Evolutionary conservation across 1,140 invertebrate species (phyloP), one percentile per base, ranked within the genome.

Genomic region (Procambarus virginalis): DNA sequence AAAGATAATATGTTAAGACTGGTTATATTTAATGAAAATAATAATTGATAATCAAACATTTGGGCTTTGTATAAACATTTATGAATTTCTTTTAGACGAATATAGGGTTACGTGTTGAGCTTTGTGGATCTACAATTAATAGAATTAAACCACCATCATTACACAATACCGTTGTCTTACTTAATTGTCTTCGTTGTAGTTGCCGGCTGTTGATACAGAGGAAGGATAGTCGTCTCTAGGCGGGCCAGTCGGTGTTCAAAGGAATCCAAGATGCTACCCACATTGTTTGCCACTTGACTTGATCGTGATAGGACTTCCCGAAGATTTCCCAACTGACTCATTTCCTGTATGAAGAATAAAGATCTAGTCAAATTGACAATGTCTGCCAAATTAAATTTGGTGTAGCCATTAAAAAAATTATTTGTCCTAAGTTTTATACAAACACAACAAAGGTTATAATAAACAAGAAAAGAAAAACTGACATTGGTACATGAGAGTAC

Each of bases 171-270:
- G 20, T 34, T 3, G 68, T 2, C 92, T 94, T 96, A 98, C 98
- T 99, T 92, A 98, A 96, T 94, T 99, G 98, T 92, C 97, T 96
- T 90, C 96, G 95, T 93, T 99, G 97, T 22, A 99, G 93, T 97
- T 97, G 90, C 98, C 98, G 51, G 98, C 93, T 99, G 97, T 94
- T 98, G 97, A 93, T 99, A 99, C 82, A 99, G 97, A 6, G 98
- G 98, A 78, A 99, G 94, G 93, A 99, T 98, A 3, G 98, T 99
- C 92, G 97, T 96, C 94, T 99, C 98, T 34, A 99, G 94, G 93
- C 97, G 97, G 78, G 97, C 96, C 68, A 99, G 94, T 79, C 98
- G 95, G 92, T 97, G 96, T 94, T 99, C 98, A 94, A 99, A 98
- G 17, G 98, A 97, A 58, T 97, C 97, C 14, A 99, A 94, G 92